Conservation (phyloP, 2,888 invertebrate genomes). For the Nomada flava region DNA sequence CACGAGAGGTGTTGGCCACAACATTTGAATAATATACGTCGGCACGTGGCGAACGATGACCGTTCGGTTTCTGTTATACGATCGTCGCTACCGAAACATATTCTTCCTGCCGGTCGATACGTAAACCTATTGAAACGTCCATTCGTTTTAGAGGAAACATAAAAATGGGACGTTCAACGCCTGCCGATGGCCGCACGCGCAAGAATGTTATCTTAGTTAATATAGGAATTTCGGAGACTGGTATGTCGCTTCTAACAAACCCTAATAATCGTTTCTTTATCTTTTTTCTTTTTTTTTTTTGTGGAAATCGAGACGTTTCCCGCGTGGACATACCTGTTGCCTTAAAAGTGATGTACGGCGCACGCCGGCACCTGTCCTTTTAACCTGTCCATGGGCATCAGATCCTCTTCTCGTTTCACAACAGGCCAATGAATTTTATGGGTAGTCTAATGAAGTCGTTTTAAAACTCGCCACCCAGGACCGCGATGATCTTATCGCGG, state of each 20-base stretch:
- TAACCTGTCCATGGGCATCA: constrained; percentile 65
- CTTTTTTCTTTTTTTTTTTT: constrained; percentile 38
- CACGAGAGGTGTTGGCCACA: too few species aligned
- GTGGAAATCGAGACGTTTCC: constrained; percentile 68
- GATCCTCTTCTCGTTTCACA: constrained; percentile 72
- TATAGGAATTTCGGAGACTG: constrained; percentile 54
- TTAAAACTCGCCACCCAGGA: constrained; percentile 75
- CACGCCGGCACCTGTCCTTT: constrained; percentile 77
- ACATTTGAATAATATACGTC: too few species aligned
- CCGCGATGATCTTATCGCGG: constrained; percentile 79
- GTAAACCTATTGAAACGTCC: background rate
- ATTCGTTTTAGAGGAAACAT: background rate
- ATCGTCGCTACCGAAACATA: background rate
- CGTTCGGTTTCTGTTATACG: background rate
- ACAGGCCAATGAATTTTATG: constrained; percentile 80
- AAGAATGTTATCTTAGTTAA: constrained; percentile 46
- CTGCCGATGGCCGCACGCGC: constrained; percentile 38
- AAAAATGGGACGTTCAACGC: constrained; percentile 28
- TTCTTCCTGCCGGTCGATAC: background rate
- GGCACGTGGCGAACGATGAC: background rate
- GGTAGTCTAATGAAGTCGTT: constrained; percentile 82
- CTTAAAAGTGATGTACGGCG: constrained; percentile 74
- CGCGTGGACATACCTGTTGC: constrained; percentile 45
- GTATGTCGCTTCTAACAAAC: constrained; percentile 70
- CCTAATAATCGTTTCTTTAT: constrained; percentile 58